A percentile compares a stretch with the other conserved stretches of the same genome.
Conservation (phyloP, 2,113 vertebrate species). For the Lutjanus erythropterus region DNA sequence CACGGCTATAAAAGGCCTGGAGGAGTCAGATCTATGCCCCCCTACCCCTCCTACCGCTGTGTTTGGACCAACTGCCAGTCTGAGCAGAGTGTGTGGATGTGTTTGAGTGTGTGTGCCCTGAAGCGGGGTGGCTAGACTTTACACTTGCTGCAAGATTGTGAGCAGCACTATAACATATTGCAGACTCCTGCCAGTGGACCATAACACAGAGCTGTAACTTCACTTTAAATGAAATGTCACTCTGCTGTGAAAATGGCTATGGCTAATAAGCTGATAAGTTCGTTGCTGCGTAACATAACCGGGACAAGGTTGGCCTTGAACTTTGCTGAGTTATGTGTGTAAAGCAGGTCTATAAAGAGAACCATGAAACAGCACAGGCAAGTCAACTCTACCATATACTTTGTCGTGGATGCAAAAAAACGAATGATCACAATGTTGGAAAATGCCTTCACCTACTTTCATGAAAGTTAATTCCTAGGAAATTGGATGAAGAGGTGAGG, state of each 20-base stretch:
- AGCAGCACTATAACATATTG: slow-evolving; percentile 61
- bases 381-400: background rate
- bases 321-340: background rate
- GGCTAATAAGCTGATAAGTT: slow-evolving; percentile 10
- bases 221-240: slow-evolving; percentile 37
- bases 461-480: background rate
- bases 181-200: slow-evolving; percentile 51
- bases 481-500: background rate
- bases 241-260: slow-evolving; percentile 45
- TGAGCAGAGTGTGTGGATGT: slow-evolving; percentile 27
- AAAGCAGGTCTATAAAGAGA: slow-evolving; percentile 8
- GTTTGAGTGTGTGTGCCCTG: slow-evolving; percentile 33
- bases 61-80: slow-evolving; percentile 57
- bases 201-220: slow-evolving; percentile 48
- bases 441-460: background rate
- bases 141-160: slow-evolving; percentile 52
- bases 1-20: slow-evolving; percentile 80
- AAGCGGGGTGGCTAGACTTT: slow-evolving; percentile 53
- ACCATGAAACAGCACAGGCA: background rate
- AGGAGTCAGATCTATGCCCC: slow-evolving; percentile 34
- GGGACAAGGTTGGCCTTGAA: background rate
- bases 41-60: slow-evolving; percentile 17
- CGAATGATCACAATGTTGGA: background rate
- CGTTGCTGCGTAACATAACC: slow-evolving; percentile 5
- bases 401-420: background rate